These are phyloP conservation scores for Ornithoptera priamus DNA, from an alignment of 2,888 invertebrate species.

Conservation along the genomic window DNA sequence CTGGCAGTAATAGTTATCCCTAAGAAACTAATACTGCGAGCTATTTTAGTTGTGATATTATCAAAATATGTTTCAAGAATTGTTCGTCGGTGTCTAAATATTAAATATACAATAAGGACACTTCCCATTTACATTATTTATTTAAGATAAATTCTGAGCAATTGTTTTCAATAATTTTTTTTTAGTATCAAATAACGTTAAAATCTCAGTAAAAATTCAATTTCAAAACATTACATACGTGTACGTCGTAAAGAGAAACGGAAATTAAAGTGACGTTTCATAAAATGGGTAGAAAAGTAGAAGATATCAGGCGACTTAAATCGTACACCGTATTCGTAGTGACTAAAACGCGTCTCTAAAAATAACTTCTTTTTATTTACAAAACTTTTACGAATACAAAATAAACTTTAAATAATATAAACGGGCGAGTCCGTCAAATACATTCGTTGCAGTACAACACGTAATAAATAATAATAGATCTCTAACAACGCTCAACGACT, in stretches of 20 bases:
- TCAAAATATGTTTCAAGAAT: conserved; percentile 26
- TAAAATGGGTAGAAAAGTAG: no score
- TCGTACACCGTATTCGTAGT: conserved; percentile 45
- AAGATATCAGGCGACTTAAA: conserved; percentile 5
- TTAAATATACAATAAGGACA: conserved; percentile 40
- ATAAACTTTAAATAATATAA: conserved; percentile 45
- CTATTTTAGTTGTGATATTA: conserved; percentile 19
- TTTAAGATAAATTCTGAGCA: conserved; percentile 35
- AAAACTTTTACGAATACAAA: conserved; percentile 38
- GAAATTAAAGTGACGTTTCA: no score
- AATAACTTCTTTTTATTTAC: conserved; percentile 52
- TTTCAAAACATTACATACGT: background rate
- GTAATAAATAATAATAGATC: conserved; percentile 69
- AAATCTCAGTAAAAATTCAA: conserved; percentile 21
- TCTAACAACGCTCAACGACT: conserved; percentile 75
- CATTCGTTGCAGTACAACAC: conserved; percentile 70
- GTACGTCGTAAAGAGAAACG: no score
- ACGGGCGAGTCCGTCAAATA: conserved; percentile 45
- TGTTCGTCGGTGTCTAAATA: conserved; percentile 34
- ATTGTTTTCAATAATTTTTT: conserved; percentile 19
- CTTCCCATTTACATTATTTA: conserved; percentile 43
- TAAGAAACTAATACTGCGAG: conserved; percentile 26
- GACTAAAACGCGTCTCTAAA: conserved; percentile 45
- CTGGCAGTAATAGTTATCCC: no score
- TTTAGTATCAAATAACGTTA: conserved; percentile 19